phyloP scores from a whole-genome alignment of 2,797 vertebrate species.

The Eulemur albifrons region DNA sequence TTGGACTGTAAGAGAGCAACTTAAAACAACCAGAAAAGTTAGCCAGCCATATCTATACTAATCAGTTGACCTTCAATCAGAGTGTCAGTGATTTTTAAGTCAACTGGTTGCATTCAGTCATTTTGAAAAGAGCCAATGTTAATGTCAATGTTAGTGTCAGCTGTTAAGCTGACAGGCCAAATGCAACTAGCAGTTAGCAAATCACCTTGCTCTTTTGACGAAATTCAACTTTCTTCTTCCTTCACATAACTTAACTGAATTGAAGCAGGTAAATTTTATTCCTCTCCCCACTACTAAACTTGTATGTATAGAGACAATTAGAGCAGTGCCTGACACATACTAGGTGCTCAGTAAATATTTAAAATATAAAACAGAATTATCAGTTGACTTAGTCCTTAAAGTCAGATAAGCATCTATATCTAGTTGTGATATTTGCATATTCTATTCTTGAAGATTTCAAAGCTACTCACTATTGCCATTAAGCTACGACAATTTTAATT shows the following conservation, averaged over 20 bases:
- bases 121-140: background rate
- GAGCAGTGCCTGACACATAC: background rate
- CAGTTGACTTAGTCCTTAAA: background rate
- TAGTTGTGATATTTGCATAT: background rate
- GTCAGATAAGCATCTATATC: background rate
- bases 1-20: background rate
- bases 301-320: background rate
- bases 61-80: background rate
- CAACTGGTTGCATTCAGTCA: background rate
- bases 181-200: background rate
- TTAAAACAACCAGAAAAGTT: conserved; percentile 12
- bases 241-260: conserved; percentile 27
- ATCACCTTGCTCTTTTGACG: background rate
- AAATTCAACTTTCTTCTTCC: conserved; percentile 38
- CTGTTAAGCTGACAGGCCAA: background rate
- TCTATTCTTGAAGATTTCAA: conserved; percentile 33
- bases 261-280: background rate
- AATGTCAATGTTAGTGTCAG: too few relatives aligned
- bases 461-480: background rate
- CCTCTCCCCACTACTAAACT: background rate
- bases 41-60: background rate
- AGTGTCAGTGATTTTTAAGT: background rate
- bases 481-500: conserved; percentile 47
- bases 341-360: conserved; percentile 27
- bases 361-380: conserved; percentile 9